Evolutionary conservation across 2,113 vertebrate genomes (phyloP).

Genomic region (Pholis gunnellus): DNA sequence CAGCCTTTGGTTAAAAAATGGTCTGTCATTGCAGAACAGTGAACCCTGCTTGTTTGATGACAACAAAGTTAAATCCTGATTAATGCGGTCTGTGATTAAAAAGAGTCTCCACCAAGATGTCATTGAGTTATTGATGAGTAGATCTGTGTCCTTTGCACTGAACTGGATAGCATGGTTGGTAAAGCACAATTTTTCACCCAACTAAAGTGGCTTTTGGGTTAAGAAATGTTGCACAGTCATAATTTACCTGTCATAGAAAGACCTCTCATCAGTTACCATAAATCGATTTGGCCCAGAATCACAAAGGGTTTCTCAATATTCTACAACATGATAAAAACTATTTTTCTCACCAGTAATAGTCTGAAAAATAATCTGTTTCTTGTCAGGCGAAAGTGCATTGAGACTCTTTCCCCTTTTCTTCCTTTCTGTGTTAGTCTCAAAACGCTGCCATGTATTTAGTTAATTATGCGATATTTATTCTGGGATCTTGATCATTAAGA

Average conservation of each 20-base stretch:
- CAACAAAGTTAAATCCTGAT: conserved; percentile 69
- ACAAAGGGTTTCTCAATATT: conserved; percentile 38
- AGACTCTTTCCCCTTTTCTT: neutral
- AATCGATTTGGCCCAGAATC: conserved; percentile 55
- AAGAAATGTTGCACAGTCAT: conserved; percentile 49
- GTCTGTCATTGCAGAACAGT: conserved; percentile 18
- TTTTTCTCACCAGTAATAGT: conserved; percentile 1
- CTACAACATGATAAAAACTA: conserved; percentile 26
- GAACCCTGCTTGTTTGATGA: conserved; percentile 52
- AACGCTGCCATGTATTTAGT: neutral
- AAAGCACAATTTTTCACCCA: conserved; percentile 47
- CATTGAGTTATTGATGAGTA: conserved; percentile 52
- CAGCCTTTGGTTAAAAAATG: conserved; percentile 44
- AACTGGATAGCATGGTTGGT: conserved; percentile 52
- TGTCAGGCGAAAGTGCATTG: conserved; percentile 28
- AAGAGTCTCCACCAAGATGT: conserved; percentile 53
- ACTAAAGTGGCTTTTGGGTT: conserved; percentile 40
- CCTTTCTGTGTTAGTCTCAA: conserved; percentile 10
- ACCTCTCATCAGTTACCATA: conserved; percentile 47
- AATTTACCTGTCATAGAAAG: conserved; percentile 56
- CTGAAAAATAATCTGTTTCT: conserved; percentile 30
- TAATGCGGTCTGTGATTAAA: conserved; percentile 71
- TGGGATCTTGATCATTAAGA: neutral
- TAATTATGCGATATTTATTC: neutral
- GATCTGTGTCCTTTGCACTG: conserved; percentile 51